Base-by-base conservation (phyloP, 2,888 invertebrate species). In the Tipula lateralis region DNA sequence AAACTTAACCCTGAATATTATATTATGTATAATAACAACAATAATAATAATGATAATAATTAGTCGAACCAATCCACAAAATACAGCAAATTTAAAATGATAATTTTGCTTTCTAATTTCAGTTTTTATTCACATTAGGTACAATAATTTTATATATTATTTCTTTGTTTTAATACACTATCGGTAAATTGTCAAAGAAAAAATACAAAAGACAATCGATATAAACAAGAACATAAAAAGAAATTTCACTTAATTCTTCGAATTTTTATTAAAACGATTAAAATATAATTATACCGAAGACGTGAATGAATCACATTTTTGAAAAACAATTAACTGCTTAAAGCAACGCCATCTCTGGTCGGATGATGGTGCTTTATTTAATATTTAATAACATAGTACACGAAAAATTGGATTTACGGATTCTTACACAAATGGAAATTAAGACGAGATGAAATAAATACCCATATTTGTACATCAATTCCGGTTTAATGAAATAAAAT, bases 91-190 rank as follows among this genome's bases (percentile, higher is more conserved):
- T 66, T 66, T 66, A 12, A 66, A 66, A 66, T 66, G 19, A 66
- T 66, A 66, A 66, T 66, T 66, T 66, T 66, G 66, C 66, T 66
- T 66, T 66, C 66, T 66, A 66, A 66, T 66, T 66, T 50, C 16
- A 16, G 4, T 50, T 50, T 66, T 24, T 66, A 66, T 12, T 24
- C 13, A 39, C 24, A 24, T 66, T 9, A 34, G 32, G 19, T 19
- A 50, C 50, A 44, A 44, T n/a, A 44, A 44, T 44, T 44, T 39
- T 39, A 39, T 6, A 44, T 44, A 44, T 36, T 66, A 66, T 24
- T 66, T 19, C 24, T 66, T 24, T 66, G 66, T 66, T 9, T 66
- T 19, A 12, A 12, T 13, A 66, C 24, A 3, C 2, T 66, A 24
- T 66, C 66, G 66, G 66, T 24, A 66, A 66, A 66, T 66, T 66